A percentile compares a stretch with the other conserved stretches of the same genome.
These are phyloP conservation scores for Colius striatus DNA, from an alignment of 2,113 vertebrate species.

Conservation along the genomic window DNA sequence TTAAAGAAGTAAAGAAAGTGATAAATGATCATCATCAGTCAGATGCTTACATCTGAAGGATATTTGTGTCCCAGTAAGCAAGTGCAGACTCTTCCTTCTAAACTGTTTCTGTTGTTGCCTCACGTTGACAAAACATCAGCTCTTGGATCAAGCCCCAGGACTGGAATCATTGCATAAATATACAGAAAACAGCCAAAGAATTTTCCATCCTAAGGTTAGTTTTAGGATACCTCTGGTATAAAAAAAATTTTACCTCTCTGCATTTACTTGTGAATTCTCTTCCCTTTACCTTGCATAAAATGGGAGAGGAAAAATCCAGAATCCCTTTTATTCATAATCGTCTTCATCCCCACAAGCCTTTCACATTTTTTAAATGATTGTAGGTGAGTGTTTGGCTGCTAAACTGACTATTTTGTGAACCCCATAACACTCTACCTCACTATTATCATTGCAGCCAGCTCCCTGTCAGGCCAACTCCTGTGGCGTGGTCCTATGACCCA, in stretches of 20 bases:
- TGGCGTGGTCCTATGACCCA: background rate
- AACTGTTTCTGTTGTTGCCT: background rate
- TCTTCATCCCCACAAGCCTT: background rate
- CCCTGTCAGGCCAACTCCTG: background rate
- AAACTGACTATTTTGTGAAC: background rate
- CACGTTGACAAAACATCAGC: background rate
- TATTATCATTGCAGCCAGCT: background rate
- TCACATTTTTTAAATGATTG: background rate
- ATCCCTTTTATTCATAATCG: background rate
- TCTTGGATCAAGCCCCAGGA: background rate
- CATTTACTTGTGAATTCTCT: background rate
- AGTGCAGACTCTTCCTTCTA: background rate
- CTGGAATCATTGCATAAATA: background rate
- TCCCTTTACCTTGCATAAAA: background rate
- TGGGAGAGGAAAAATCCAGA: background rate
- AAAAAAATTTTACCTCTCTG: background rate
- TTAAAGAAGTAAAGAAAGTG: background rate
- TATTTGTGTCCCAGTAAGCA: background rate
- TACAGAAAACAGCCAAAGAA: background rate
- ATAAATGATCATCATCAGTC: background rate
- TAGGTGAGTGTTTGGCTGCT: background rate
- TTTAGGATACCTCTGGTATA: background rate
- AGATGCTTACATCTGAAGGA: background rate
- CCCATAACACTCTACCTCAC: accelerated
- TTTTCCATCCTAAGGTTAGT: background rate